A percentile compares a stretch with the other conserved stretches of the same genome.
Conservation (phyloP, 2,797 vertebrate species). For the Cossypha niveicapilla region DNA sequence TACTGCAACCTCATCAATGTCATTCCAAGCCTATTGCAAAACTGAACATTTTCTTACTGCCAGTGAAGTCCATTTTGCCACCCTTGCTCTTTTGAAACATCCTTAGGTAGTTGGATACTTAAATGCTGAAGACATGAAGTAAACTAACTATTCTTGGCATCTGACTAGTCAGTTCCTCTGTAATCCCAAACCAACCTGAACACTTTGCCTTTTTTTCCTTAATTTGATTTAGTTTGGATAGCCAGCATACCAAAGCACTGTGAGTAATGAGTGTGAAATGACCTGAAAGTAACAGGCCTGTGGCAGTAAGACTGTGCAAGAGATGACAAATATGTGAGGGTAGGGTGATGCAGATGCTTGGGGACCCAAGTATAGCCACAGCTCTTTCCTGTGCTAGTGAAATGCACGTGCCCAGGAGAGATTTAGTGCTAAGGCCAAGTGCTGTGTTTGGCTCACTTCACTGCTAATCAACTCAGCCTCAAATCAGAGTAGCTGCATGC, state of each 20-base stretch:
- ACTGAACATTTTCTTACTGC: neutral
- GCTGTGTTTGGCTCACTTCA: neutral
- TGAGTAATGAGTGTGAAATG: neutral
- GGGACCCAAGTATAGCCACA: neutral
- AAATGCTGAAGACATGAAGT: neutral
- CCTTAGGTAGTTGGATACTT: neutral
- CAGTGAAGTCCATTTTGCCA: neutral
- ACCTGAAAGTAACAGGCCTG: neutral
- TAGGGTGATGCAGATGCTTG: accelerated
- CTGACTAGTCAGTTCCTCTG: neutral
- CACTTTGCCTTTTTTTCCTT: neutral
- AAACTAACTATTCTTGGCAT: neutral
- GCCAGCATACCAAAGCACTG: neutral
- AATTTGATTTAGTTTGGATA: neutral
- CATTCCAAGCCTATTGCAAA: neutral
- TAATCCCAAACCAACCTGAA: neutral
- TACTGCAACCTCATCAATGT: neutral
- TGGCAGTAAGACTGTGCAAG: neutral
- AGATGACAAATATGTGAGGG: neutral
- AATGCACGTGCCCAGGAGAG: neutral
- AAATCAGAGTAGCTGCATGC: neutral
- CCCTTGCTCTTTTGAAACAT: neutral
- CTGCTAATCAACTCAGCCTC: neutral
- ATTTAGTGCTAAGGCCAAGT: neutral
- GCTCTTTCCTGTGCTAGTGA: neutral